phyloP scores from a whole-genome alignment of 2,113 vertebrate genomes.

The Antidorcas marsupialis region DNA sequence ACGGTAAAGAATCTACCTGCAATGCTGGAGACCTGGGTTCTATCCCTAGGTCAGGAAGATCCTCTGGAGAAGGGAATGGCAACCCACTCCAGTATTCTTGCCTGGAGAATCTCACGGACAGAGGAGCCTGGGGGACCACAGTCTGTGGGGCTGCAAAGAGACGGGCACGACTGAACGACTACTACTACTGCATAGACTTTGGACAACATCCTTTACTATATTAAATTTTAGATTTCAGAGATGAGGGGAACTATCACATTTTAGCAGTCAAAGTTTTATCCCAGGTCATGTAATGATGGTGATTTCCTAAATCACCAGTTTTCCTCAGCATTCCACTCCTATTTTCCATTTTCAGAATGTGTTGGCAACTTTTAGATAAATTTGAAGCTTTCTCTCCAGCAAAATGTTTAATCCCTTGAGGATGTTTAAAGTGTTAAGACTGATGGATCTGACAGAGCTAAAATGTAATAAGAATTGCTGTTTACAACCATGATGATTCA shows the following conservation, averaged over 20 bases:
- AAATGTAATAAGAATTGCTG: neutral
- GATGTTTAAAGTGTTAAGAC: neutral
- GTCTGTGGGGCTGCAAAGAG: neutral
- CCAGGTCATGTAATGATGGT: neutral
- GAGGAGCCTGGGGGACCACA: neutral
- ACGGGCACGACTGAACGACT: accelerated
- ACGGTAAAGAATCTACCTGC: neutral
- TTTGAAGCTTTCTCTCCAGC: no score
- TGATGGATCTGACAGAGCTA: neutral
- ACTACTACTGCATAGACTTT: neutral
- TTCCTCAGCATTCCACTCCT: neutral
- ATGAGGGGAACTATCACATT: neutral
- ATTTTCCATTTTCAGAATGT: no score
- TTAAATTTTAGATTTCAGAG: neutral
- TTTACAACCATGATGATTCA: neutral
- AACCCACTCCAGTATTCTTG: neutral
- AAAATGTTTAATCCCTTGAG: no score
- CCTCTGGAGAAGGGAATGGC: neutral
- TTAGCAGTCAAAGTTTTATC: neutral
- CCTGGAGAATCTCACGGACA: neutral
- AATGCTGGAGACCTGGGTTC: neutral
- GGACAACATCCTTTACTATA: neutral
- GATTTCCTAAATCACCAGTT: neutral
- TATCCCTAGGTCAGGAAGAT: neutral
- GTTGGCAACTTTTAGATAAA: no score